phyloP scores from a whole-genome alignment of 23 tunicate genomes.

The Botrylloides violaceus region DNA sequence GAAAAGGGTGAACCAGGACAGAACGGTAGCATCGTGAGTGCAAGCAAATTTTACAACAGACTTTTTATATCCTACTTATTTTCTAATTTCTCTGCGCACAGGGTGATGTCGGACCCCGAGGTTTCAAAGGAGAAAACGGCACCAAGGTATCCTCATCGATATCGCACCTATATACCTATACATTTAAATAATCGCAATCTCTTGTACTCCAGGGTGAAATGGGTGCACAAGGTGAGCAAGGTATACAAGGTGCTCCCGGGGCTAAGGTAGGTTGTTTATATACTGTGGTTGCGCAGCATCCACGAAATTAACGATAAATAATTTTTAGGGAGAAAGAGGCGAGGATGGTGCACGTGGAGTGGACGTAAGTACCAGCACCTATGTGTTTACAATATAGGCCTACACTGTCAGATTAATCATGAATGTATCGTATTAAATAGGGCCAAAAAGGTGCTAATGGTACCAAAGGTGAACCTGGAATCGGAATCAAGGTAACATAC shows the following conservation, averaged over 20 bases:
- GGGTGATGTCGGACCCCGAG: constrained; percentile 34
- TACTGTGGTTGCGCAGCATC: no score
- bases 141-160: background rate
- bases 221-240: constrained; percentile 7
- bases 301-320: no score
- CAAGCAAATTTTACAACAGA: no score
- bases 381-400: no score
- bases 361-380: no score
- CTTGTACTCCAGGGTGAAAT: background rate
- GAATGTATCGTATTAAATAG: background rate
- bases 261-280: constrained; percentile 5
- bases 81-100: constrained; percentile 13
- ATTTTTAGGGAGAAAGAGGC: no score
- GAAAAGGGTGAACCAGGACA: constrained; percentile 27
- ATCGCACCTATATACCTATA: background rate
- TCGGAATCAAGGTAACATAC: constrained; percentile 13
- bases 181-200: background rate
- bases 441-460: constrained; percentile 1
- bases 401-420: background rate
- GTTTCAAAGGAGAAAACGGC: constrained; percentile 42
- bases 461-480: constrained; percentile 17
- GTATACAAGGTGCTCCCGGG: constrained; percentile 16
- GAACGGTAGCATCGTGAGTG: constrained; percentile 15
- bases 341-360: no score
- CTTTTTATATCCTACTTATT: no score